These are phyloP conservation scores for Syrista parreyssii DNA, from an alignment of 2,888 invertebrate species.

Conservation along the genomic window DNA sequence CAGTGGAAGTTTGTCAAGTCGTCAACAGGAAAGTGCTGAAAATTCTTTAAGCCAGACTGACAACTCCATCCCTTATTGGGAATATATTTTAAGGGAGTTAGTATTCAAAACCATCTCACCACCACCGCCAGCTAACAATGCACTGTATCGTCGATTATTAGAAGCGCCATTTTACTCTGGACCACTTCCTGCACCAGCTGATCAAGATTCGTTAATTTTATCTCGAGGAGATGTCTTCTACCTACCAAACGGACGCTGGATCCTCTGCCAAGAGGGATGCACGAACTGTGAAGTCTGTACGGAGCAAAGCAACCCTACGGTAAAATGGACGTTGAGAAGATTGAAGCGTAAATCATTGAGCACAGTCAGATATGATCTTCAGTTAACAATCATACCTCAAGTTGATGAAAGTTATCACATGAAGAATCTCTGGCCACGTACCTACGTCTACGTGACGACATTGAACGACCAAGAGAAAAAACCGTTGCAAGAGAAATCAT, in stretches of 20 bases:
- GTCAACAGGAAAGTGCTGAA: no score
- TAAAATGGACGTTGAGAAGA: slow-evolving; percentile 43
- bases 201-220: slow-evolving; percentile 22
- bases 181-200: slow-evolving; percentile 25
- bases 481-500: no score
- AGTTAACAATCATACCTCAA: slow-evolving; percentile 49
- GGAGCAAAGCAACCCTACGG: slow-evolving; percentile 30
- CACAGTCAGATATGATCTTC: slow-evolving; percentile 39
- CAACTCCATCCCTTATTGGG: slow-evolving; percentile 35
- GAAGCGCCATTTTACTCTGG: slow-evolving; percentile 49
- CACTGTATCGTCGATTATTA: slow-evolving; percentile 42
- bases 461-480: neutral
- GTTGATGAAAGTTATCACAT: slow-evolving; percentile 34
- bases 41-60: no score
- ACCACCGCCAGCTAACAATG: slow-evolving; percentile 32
- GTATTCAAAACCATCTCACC: slow-evolving; percentile 53
- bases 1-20: no score
- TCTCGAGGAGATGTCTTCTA: slow-evolving; percentile 50
- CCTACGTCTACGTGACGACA: slow-evolving; percentile 41
- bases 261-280: slow-evolving; percentile 49
- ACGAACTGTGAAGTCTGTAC: slow-evolving; percentile 41
- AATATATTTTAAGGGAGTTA: slow-evolving; percentile 47
- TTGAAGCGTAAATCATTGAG: slow-evolving; percentile 30
- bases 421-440: slow-evolving; percentile 32
- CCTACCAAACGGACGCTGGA: slow-evolving; percentile 41